Evolutionary conservation across 2,113 vertebrate genomes (phyloP).

Genomic region (Pangasianodon hypophthalmus): DNA sequence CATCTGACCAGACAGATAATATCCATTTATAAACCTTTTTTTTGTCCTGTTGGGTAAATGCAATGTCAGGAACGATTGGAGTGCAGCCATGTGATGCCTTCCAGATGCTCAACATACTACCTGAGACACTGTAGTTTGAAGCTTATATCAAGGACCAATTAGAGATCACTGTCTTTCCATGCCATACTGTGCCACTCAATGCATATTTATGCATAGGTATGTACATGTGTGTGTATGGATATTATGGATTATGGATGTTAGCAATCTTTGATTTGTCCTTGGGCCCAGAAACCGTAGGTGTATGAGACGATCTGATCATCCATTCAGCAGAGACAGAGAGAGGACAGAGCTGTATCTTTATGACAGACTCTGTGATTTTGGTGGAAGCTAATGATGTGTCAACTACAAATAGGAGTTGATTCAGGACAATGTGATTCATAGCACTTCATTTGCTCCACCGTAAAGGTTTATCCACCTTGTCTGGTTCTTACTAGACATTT

Average conservation of each 20-base stretch:
- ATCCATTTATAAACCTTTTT: conserved; percentile 17
- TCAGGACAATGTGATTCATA: neutral
- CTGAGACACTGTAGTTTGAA: neutral
- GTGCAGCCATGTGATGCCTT: conserved; percentile 3
- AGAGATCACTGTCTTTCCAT: neutral
- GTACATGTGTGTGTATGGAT: neutral
- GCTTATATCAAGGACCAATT: neutral
- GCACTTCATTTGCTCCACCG: neutral
- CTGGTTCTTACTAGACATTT: neutral
- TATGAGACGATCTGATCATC: neutral
- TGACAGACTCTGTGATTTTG: neutral
- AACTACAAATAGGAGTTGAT: neutral
- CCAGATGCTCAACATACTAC: neutral
- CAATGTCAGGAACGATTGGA: conserved; percentile 18
- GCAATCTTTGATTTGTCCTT: neutral
- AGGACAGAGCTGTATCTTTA: neutral
- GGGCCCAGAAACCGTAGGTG: neutral
- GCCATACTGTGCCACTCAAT: neutral
- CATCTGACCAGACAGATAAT: conserved; percentile 28
- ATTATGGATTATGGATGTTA: neutral
- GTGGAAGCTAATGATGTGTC: neutral
- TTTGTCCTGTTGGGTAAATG: conserved; percentile 20
- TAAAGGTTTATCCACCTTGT: neutral
- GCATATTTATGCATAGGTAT: neutral
- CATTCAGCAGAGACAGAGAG: neutral